phyloP scores from a whole-genome alignment of 2,888 invertebrate genomes.

The Rhagonycha fulva region DNA sequence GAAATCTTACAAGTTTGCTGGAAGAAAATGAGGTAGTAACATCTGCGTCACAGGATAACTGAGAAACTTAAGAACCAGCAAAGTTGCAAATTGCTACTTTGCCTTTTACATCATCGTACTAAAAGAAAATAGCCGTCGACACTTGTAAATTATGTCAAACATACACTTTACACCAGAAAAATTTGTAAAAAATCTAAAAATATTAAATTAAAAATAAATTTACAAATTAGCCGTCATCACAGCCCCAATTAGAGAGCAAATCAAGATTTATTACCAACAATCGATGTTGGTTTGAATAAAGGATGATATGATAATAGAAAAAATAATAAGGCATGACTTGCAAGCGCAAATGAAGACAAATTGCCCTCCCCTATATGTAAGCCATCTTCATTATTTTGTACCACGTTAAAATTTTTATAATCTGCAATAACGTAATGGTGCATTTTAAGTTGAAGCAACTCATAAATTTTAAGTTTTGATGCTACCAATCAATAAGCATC shows the following conservation, averaged over 20 bases:
- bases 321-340: conserved; percentile 14
- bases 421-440: not conserved
- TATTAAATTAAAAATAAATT: conserved; percentile 7
- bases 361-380: not conserved
- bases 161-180: conserved; percentile 16
- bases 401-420: not conserved
- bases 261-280: not conserved
- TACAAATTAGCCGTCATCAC: not conserved
- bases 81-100: conserved; percentile 31
- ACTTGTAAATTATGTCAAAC: conserved; percentile 20
- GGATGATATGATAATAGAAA: not conserved
- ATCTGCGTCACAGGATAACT: conserved; percentile 27
- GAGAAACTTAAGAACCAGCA: conserved; percentile 29
- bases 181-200: conserved; percentile 10
- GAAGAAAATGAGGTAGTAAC: conserved; percentile 31
- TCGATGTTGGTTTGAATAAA: not conserved
- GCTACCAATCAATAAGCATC: not conserved
- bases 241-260: not conserved
- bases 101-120: conserved; percentile 26
- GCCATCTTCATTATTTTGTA: conserved; percentile 11
- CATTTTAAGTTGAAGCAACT: not conserved
- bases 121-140: conserved; percentile 29
- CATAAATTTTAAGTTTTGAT: not conserved
- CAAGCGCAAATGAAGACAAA: conserved; percentile 22
- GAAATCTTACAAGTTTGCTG: conserved; percentile 28